Evolutionary conservation across 2,888 invertebrate species (phyloP).

Genomic region (Hydraecia micacea): DNA sequence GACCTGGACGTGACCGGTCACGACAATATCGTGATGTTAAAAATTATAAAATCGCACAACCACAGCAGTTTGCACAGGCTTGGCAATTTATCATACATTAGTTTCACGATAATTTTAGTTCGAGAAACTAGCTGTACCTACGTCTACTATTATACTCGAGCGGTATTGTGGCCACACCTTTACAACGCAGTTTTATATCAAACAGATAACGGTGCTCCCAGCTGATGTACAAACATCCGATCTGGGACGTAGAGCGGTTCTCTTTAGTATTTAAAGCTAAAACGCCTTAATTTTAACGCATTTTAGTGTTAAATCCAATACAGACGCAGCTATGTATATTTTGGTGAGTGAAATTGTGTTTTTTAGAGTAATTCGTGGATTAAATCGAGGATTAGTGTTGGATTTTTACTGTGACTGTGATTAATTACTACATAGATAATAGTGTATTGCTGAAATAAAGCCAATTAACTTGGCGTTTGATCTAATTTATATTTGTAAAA

Average conservation of each 20-base stretch:
- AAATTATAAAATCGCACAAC: background rate
- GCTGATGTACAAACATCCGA: slow-evolving; percentile 55
- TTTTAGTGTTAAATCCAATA: slow-evolving; percentile 1
- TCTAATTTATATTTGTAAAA: no score
- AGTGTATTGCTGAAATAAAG: background rate
- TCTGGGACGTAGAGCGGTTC: slow-evolving; percentile 48
- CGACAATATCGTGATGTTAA: background rate
- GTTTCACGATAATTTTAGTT: background rate
- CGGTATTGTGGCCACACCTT: slow-evolving; percentile 14
- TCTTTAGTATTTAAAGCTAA: slow-evolving; percentile 55
- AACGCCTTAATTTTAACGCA: background rate
- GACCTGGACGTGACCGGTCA: background rate
- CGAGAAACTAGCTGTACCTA: no score
- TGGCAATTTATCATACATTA: background rate
- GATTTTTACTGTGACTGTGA: background rate
- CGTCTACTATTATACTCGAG: background rate
- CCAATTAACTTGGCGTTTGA: no score
- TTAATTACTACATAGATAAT: background rate
- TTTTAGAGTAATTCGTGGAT: background rate
- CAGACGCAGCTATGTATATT: slow-evolving; percentile 42
- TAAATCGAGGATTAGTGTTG: background rate
- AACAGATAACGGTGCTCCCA: slow-evolving; percentile 53
- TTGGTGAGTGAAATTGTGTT: slow-evolving; percentile 43
- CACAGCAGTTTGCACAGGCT: background rate
- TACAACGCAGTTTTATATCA: slow-evolving; percentile 43